Base-by-base conservation (phyloP, 2,888 invertebrate genomes). In the Clitarchus hookeri region DNA sequence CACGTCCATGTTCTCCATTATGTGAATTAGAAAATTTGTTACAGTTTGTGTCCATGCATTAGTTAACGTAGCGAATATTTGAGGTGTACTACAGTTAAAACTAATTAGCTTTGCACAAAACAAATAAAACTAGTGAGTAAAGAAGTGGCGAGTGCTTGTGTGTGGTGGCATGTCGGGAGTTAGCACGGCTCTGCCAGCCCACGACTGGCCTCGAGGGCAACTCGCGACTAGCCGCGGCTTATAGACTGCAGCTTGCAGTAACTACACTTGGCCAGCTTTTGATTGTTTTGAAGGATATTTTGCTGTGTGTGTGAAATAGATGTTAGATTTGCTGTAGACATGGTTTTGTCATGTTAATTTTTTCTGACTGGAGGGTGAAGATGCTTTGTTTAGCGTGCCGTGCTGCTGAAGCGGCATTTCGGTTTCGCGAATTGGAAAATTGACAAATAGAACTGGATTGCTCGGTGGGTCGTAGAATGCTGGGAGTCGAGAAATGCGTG, bases 261-360 rank as follows among this genome's bases (percentile, higher is more conserved):
- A n/a, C n/a, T n/a, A n/a, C n/a, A n/a, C n/a, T n/a, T 65, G 6
- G 19, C 13, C 65, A 65, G 65, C 65, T 65, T 65, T 65, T 16
- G 65, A 11, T 65, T 65, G 65, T 65, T 65, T 65, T 65, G 65
- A 65, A 65, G 65, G 65, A 65, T 65, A 65, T n/a, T 65, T 65
- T 65, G n/a, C 65, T 65, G 65, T 65, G 16, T 65, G 65, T 65
- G 19, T 65, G 65, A 65, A 65, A 65, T 65, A 65, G 65, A 65
- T n/a, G 65, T 65, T 65, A 23, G 65, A 11, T 65, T 65, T 65
- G 65, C 8, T 65, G 6, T 65, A 6, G 16, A 65, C 8, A 65
- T 65, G 53, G 53, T 65, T 65, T 65, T 65, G 65, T 11, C 19
- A 65, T 65, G 65, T 65, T 65, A n/a, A 65, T 65, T 65, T 65